A percentile compares a stretch with the other conserved stretches of the same genome.
Evolutionary conservation across 2,888 invertebrate genomes (phyloP).

Genomic region (Macrosiphum euphorbiae): DNA sequence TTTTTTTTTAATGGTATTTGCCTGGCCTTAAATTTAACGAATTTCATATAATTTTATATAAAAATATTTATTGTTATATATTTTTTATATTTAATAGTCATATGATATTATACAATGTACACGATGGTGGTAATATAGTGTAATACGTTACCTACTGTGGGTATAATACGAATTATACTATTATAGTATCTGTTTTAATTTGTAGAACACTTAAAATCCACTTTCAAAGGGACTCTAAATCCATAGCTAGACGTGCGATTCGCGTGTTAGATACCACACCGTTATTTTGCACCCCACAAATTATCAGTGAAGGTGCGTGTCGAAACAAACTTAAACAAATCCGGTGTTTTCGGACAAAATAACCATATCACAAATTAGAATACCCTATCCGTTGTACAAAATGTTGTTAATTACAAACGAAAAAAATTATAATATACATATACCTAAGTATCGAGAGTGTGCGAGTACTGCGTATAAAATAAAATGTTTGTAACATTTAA

Average conservation of each 20-base stretch:
- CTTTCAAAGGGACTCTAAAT: conserved; percentile 8
- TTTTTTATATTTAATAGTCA: no score
- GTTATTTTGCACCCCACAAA: conserved; percentile 47
- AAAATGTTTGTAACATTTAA: conserved; percentile 25
- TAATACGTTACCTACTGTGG: background rate
- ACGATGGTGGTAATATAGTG: background rate
- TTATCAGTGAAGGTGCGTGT: conserved; percentile 50
- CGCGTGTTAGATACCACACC: conserved; percentile 51
- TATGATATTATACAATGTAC: no score
- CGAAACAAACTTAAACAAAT: conserved; percentile 41
- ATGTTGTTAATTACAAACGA: conserved; percentile 43
- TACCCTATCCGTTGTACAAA: conserved; percentile 29
- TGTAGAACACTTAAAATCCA: conserved; percentile 46
- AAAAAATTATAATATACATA: background rate
- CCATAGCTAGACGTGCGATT: conserved; percentile 32
- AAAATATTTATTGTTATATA: background rate
- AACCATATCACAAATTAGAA: conserved; percentile 48
- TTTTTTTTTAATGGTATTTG: background rate
- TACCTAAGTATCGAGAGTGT: background rate
- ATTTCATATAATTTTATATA: background rate
- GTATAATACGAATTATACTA: background rate
- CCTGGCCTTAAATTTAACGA: background rate
- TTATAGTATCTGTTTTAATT: conserved; percentile 37
- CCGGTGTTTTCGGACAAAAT: conserved; percentile 44
- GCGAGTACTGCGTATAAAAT: background rate